These are phyloP conservation scores for Bombus ignitus DNA, from an alignment of 1,140 invertebrate genomes.

Conservation along the genomic window DNA sequence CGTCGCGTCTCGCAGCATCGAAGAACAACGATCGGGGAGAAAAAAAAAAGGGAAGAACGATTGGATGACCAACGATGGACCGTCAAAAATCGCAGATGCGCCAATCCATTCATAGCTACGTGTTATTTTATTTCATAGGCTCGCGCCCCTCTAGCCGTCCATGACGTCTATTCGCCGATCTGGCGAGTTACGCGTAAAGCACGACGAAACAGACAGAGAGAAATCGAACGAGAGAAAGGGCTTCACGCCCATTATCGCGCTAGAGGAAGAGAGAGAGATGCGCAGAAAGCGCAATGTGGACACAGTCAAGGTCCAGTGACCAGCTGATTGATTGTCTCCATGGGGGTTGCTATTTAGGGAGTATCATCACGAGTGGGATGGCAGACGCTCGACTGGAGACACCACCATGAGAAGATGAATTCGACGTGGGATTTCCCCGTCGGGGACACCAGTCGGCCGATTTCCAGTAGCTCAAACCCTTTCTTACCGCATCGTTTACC, in stretches of 20 bases:
- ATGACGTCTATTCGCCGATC: conserved; percentile 62
- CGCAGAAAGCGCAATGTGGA: conserved; percentile 80
- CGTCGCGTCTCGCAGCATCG: neutral
- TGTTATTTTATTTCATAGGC: conserved; percentile 75
- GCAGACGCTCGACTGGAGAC: conserved; percentile 57
- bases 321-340: conserved; percentile 82
- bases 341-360: conserved; percentile 79
- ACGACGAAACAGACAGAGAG: conserved; percentile 58
- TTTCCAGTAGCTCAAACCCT: neutral
- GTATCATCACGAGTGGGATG: conserved; percentile 77
- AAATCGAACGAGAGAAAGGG: conserved; percentile 28
- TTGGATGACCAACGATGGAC: conserved; percentile 21
- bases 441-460: conserved; percentile 20
- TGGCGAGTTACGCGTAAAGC: conserved; percentile 69
- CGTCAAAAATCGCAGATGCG: conserved; percentile 71
- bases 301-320: conserved; percentile 82
- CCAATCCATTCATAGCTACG: conserved; percentile 64
- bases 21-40: no score
- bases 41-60: neutral
- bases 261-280: neutral
- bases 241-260: conserved; percentile 32
- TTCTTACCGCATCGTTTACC: neutral
- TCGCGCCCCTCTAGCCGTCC: conserved; percentile 73
- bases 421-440: conserved; percentile 9
- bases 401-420: conserved; percentile 50